Percentiles rank a stretch among this genome's conserved stretches.
These are phyloP conservation scores for Hoplodrina ambigua DNA, from an alignment of 2,888 invertebrate genomes.

Conservation along the genomic window DNA sequence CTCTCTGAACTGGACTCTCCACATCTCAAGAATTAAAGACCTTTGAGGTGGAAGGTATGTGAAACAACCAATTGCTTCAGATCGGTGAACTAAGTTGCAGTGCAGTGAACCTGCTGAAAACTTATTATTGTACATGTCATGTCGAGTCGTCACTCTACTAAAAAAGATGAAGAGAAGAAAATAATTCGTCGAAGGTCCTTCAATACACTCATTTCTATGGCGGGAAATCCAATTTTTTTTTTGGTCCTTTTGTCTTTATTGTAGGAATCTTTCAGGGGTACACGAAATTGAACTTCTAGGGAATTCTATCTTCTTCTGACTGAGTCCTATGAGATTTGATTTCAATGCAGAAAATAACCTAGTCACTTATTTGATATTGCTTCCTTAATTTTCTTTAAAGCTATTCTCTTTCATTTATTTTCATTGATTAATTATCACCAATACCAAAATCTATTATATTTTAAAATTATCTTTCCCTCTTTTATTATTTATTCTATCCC, in stretches of 20 bases:
- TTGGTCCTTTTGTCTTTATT: neutral
- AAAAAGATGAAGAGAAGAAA: neutral
- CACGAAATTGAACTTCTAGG: too few species aligned
- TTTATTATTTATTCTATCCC: neutral
- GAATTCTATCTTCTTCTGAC: too few species aligned
- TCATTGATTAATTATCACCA: too few species aligned
- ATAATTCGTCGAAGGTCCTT: too few species aligned
- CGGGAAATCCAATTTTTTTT: neutral
- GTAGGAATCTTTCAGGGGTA: neutral
- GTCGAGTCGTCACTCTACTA: neutral
- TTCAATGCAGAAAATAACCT: neutral
- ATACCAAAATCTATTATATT: too few species aligned
- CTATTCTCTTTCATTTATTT: neutral
- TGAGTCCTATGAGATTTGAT: neutral
- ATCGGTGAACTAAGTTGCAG: conserved; percentile 13
- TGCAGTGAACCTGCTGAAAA: neutral
- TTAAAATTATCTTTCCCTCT: neutral
- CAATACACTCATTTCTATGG: too few species aligned
- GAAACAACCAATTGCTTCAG: conserved; percentile 26
- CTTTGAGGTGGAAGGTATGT: conserved; percentile 45
- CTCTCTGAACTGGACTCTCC: conserved; percentile 59
- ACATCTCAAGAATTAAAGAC: conserved; percentile 53
- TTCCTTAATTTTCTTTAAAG: neutral
- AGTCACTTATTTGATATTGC: neutral
- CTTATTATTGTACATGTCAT: too few species aligned